A percentile compares a stretch with the other conserved stretches of the same genome.
phyloP scores from a whole-genome alignment of 2,888 invertebrate species.

The Latrodectus hesperus region DNA sequence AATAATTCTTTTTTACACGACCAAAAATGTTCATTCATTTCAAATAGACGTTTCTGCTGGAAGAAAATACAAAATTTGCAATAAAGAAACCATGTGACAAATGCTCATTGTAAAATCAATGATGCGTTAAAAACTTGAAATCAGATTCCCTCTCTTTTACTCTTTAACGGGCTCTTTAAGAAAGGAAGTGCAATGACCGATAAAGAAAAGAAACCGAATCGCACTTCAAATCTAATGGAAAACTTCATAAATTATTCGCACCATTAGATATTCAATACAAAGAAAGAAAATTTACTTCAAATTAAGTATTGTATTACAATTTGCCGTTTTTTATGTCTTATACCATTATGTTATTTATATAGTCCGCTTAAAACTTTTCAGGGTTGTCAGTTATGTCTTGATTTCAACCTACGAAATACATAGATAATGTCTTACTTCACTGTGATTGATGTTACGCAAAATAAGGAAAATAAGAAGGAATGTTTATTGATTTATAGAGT shows the following conservation, averaged over 20 bases:
- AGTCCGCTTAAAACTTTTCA: background rate
- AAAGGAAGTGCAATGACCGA: conserved; percentile 10
- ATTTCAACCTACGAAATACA: too few species aligned
- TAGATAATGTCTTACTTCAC: too few species aligned
- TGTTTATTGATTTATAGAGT: too few species aligned
- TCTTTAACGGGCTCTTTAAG: conserved; percentile 4
- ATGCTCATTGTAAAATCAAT: conserved; percentile 62
- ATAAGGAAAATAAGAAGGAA: too few species aligned
- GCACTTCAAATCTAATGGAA: conserved; percentile 40
- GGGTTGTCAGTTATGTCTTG: too few species aligned
- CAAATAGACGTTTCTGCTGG: background rate
- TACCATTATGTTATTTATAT: background rate
- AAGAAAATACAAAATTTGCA: background rate
- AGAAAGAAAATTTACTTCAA: background rate
- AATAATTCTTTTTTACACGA: background rate
- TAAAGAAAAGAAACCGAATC: conserved; percentile 26
- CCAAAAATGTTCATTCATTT: background rate
- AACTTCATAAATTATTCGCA: conserved; percentile 37
- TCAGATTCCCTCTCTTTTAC: conserved; percentile 4
- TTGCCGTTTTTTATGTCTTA: background rate
- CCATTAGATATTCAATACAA: conserved; percentile 25
- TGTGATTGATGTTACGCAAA: too few species aligned
- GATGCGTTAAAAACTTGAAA: conserved; percentile 38
- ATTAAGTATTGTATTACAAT: background rate
- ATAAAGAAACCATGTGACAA: conserved; percentile 27